Evolutionary conservation across 2,113 vertebrate genomes (phyloP).

Genomic region (Heliornis fulica): DNA sequence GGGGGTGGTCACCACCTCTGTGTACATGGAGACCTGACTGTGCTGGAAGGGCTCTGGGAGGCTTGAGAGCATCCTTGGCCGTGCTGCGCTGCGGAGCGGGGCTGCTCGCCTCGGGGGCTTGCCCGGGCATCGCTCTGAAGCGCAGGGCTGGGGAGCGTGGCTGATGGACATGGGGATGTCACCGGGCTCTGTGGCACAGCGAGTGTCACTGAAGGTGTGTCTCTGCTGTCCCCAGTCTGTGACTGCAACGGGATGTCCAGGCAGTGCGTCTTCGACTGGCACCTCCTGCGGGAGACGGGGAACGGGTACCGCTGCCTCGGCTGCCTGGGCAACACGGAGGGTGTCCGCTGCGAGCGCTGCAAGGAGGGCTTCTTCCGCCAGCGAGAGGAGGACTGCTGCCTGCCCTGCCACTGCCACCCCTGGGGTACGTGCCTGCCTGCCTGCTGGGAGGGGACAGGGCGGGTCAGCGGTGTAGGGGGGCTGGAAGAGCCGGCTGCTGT

Average conservation of each 20-base stretch:
- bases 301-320: slow-evolving; percentile 79
- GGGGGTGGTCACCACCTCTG: neutral
- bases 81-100: rapidly evolving
- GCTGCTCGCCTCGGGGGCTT: rapidly evolving
- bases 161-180: too few relatives aligned
- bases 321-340: slow-evolving; percentile 85
- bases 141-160: rapidly evolving
- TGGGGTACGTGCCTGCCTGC: slow-evolving; percentile 60
- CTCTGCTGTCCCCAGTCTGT: slow-evolving; percentile 56
- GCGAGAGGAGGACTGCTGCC: slow-evolving; percentile 70
- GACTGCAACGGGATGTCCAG: slow-evolving; percentile 82
- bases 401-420: slow-evolving; percentile 81
- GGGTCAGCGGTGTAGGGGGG: rapidly evolving
- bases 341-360: slow-evolving; percentile 84
- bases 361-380: slow-evolving; percentile 78
- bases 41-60: neutral
- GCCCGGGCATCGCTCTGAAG: rapidly evolving
- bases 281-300: slow-evolving; percentile 65
- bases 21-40: neutral
- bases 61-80: neutral
- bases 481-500: rapidly evolving
- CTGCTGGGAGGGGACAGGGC: rapidly evolving
- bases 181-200: too few relatives aligned
- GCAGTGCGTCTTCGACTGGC: slow-evolving; percentile 77
- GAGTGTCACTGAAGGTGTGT: neutral